Base-by-base conservation (phyloP, 2,888 invertebrate genomes). In the Halictus quadricinctus region DNA sequence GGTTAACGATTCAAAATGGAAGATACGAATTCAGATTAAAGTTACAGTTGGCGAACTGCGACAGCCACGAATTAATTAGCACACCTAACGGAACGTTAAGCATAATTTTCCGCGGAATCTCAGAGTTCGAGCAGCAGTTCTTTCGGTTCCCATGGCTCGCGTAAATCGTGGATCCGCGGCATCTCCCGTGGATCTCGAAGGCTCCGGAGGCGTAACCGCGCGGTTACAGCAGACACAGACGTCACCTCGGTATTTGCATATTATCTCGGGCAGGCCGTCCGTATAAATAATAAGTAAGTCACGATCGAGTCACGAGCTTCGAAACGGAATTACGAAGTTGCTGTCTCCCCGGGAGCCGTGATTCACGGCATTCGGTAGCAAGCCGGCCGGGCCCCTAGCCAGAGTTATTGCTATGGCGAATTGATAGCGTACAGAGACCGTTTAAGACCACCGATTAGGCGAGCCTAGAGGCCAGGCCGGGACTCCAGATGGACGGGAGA, bases 251-350 rank as follows among this genome's bases (percentile, higher is more conserved):
- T 72, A 81, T 81, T 81, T 76, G 36, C 81, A 72, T 83, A 81
- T 83, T 76, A 81, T 81, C 82, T 64, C 43, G 25, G 36, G 3
- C 41, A 41, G 21, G 8, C 15, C 21, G 21, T 41, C 15, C 36
- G n/a, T 76, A 82, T 81, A 82, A 82, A 73, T 82, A 82, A 77
- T 73, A 82, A 76, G 69, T 48, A 82, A 82, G 82, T 69, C 76
- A 79, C 81, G 79, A 69, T 69, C 36, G 25, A 77, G 50, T n/a
- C 76, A 48, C 75, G 72, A 74, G 46, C 4, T 58, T n/a, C 8
- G 60, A 48, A 72, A 66, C 64, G 21, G 72, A 83, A 75, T 81
- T 76, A 81, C 72, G 72, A 72, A 81, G 46, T 41, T 50, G 74
- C 50, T 36, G 36, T 54, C 72, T 21, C 25, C 41, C 73, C 15